A percentile compares a stretch with the other conserved stretches of the same genome.
phyloP scores from a whole-genome alignment of 2,113 vertebrate genomes.

The Marmota monax region DNA sequence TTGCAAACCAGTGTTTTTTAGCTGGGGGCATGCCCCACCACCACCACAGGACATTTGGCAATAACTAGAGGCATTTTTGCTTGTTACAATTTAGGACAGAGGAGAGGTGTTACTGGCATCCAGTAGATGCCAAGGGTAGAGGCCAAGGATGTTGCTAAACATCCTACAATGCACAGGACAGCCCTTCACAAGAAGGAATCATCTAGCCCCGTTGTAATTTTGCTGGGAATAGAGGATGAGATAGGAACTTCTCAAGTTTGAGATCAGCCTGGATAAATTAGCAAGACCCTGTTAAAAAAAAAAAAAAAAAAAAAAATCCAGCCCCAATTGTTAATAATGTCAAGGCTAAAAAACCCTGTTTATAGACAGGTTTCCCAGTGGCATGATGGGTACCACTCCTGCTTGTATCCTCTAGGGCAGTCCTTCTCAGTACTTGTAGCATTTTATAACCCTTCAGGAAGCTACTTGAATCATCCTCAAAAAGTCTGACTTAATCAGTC shows the following conservation, averaged over 20 bases:
- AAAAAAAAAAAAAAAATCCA: no score
- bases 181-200: background rate
- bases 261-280: no score
- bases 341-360: background rate
- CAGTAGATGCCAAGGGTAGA: background rate
- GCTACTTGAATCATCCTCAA: background rate
- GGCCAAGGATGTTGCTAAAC: background rate
- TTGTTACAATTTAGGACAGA: background rate
- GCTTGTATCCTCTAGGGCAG: background rate
- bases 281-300: background rate
- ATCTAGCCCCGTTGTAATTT: background rate
- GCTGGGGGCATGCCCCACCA: rapidly evolving
- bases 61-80: background rate
- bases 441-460: background rate
- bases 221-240: no score
- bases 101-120: background rate
- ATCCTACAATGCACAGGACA: background rate
- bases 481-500: background rate
- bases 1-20: background rate
- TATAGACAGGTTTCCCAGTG: background rate
- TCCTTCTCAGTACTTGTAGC: background rate
- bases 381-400: rapidly evolving
- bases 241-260: no score
- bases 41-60: background rate
- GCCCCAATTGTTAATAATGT: background rate